Base-by-base conservation (phyloP, 2,113 vertebrate species). In the Alosa alosa region DNA sequence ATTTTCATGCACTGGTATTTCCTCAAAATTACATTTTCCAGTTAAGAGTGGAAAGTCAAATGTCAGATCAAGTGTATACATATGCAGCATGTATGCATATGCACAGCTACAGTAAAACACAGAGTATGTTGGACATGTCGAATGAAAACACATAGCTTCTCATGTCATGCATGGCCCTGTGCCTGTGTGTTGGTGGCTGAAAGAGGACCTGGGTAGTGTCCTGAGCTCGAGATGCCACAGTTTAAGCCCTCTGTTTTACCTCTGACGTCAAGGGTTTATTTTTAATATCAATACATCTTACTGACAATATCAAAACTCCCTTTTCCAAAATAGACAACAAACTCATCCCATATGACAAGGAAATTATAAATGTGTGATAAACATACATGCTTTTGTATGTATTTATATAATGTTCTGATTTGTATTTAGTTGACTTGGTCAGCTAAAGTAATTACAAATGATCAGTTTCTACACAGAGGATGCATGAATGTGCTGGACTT, bases 241-340 rank as follows among this genome's bases (percentile, higher is more conserved):
- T 72, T 72, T 72, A 72, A 13, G 64, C 25, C 8, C 25, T 25
- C 64, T 31, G 64, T 25, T 11, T 25, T 1, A 10, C n/a, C 25
- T 11, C 64, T 72, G 64, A 72, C 64, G 64, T 72, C 25, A 72
- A 72, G 25, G 64, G 64, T 72, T 36, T 36, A 72, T 72, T 72
- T 72, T 72, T 8, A 13, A 25, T 0, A 11, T 25, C 31, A 15
- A 72, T n/a, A 31, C 11, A 72, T 25, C 31, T 64, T 64, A 64
- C n/a, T 31, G 25, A 10, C n/a, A 25, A 68, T 68, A 31, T 1
- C 64, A 72, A 11, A 7, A 13, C 10, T 36, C 11, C 11, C 13
- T 72, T 72, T 72, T 72, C 64, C 64, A 72, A 72, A 72, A 31
- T 25, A 72, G 15, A 72, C 2, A 72, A 36, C 25, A 72, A 72